Conservation (phyloP, 2,888 invertebrate species). For the Pimpla rufipes region DNA sequence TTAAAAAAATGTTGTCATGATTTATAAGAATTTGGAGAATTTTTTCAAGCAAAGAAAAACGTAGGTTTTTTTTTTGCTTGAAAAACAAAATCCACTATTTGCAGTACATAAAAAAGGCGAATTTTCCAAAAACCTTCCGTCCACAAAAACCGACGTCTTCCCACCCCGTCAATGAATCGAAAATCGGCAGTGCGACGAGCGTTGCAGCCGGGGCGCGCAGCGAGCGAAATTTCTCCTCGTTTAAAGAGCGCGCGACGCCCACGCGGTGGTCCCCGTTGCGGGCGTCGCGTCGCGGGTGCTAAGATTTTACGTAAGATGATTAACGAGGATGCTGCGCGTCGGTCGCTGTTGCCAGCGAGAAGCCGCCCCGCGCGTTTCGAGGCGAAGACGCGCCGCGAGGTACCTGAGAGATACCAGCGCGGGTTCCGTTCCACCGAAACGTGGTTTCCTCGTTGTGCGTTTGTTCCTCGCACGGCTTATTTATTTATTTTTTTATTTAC, state of each 20-base stretch:
- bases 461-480: constrained; percentile 28
- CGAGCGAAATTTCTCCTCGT: neutral
- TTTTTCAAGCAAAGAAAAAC: too few relatives aligned
- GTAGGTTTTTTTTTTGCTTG: too few relatives aligned
- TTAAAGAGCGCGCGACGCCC: neutral
- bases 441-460: constrained; percentile 13
- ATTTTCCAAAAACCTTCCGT: too few relatives aligned
- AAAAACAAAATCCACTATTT: too few relatives aligned
- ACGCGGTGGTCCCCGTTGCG: neutral
- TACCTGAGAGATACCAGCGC: neutral
- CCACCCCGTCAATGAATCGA: neutral
- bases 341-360: neutral
- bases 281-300: neutral
- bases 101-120: too few relatives aligned
- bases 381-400: neutral
- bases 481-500: too few relatives aligned
- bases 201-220: neutral
- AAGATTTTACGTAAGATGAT: constrained; percentile 55
- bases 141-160: too few relatives aligned
- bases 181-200: neutral
- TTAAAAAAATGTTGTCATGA: too few relatives aligned
- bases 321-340: constrained; percentile 31
- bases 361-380: neutral
- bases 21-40: too few relatives aligned
- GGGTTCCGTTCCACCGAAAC: constrained; percentile 9